Evolutionary conservation across 2,888 invertebrate species (phyloP).

Genomic region (Caenorhabditis uteleia): DNA sequence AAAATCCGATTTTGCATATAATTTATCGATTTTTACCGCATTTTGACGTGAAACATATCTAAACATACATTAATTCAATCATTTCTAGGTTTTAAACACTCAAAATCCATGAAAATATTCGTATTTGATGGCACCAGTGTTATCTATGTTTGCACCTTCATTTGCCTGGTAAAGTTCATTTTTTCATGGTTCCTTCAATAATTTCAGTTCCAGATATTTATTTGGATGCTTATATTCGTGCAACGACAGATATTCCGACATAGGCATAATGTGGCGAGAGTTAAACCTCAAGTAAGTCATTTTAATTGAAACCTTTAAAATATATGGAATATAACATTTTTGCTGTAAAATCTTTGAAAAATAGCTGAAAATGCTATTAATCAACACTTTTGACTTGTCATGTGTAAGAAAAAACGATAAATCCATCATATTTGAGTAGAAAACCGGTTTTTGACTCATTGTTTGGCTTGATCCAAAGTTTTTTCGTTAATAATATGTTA

Average conservation of each 20-base stretch:
- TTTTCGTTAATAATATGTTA: too few species aligned
- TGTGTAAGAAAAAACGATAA: too few species aligned
- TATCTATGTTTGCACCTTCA: constrained; percentile 29
- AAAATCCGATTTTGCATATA: constrained; percentile 14
- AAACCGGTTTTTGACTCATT: too few species aligned
- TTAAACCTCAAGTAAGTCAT: constrained; percentile 48
- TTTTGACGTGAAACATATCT: neutral
- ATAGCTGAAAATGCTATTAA: too few species aligned
- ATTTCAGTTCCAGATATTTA: constrained; percentile 41
- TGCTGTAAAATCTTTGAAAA: neutral
- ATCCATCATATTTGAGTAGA: too few species aligned
- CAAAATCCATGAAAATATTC: constrained; percentile 7
- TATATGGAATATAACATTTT: too few species aligned
- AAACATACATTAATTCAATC: neutral
- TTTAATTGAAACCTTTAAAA: constrained; percentile 12
- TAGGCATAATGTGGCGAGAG: constrained; percentile 58
- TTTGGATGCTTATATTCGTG: constrained; percentile 46
- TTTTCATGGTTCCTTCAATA: constrained; percentile 1
- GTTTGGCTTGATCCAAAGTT: too few species aligned
- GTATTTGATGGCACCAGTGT: constrained; percentile 48
- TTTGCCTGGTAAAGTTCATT: neutral
- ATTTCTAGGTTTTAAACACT: constrained; percentile 8
- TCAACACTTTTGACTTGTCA: too few species aligned
- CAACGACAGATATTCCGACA: constrained; percentile 62
- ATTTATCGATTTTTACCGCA: constrained; percentile 5